phyloP scores from a whole-genome alignment of 2,113 vertebrate genomes.

The Erythrolamprus reginae region DNA sequence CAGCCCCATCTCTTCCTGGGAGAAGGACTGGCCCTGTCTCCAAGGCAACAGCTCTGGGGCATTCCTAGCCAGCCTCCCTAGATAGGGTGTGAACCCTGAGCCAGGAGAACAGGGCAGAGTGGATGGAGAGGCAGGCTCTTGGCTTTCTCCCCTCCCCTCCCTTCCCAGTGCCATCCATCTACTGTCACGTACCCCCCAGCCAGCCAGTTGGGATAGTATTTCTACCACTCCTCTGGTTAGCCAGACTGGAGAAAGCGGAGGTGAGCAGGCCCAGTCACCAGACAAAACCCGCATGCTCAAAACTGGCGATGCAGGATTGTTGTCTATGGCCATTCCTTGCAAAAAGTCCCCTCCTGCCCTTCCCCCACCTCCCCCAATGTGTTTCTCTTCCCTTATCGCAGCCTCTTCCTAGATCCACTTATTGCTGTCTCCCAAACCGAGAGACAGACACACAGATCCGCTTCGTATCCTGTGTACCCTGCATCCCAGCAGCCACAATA shows the following conservation, averaged over 20 bases:
- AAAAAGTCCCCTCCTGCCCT: neutral
- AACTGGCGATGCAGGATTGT: conserved; percentile 12
- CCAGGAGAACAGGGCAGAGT: neutral
- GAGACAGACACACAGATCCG: neutral
- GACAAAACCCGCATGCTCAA: conserved; percentile 12
- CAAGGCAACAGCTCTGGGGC: conserved; percentile 19
- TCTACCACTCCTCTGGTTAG: neutral
- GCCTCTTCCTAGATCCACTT: neutral
- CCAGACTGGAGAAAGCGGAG: conserved; percentile 7
- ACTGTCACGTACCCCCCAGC: neutral
- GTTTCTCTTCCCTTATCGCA: neutral
- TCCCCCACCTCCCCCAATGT: too few relatives aligned
- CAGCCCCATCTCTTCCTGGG: conserved; percentile 1
- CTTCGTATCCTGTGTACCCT: neutral
- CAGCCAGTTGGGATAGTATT: neutral
- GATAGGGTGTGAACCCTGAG: neutral
- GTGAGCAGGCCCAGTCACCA: conserved; percentile 14
- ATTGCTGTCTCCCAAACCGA: neutral
- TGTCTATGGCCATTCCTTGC: neutral
- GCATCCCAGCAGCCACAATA: neutral
- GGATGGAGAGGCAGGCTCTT: neutral
- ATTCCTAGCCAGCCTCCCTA: conserved; percentile 6
- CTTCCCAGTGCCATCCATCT: neutral
- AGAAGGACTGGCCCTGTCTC: conserved; percentile 18
- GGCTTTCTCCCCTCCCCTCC: neutral